Evolutionary conservation across 2,113 vertebrate species (phyloP), one percentile per base, ranked within the genome.

Genomic region (Equus quagga): DNA sequence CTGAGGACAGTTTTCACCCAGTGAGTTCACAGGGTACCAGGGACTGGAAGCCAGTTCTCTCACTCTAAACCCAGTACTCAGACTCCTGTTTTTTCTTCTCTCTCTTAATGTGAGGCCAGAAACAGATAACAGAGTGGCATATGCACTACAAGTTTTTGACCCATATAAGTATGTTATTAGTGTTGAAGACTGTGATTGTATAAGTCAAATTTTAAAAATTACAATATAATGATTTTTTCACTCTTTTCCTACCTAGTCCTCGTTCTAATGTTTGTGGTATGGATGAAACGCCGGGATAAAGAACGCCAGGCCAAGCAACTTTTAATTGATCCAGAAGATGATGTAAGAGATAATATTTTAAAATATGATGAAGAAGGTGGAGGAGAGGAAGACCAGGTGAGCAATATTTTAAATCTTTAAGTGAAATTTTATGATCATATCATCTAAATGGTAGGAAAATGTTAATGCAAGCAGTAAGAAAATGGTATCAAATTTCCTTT

Each of bases 281-380:
- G 99, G 99, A 99, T 99, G 99, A 99, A 99, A 96, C 99, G 99
- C 4, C 99, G 99, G 8, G 99, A 99, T 98, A 99, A 99, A 89
- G 99, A 99, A 78, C 99, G 99, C 18, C 99, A 99, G 97, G 99
- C 99, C 96, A 99, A 99, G 98, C 99, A 99, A 98, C 99, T 99
- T 82, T 98, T 99, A 93, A 99, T 99, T 54, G 99, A 99, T 97
- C 99, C 99, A 0, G 99, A 99, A 98, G 99, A 99, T 96, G 99
- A 99, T 72, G 99, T 99, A 82, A 98, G 99, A 94, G 99, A 99
- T 99, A 99, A 99, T 98, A 99, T 99, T 97, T 98, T 99, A 93
- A 99, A 99, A 98, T 99, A 99, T 0, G 99, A 99, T n/a, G 99
- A 99, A 98, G 99, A 99, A 99, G 99, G 99, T 51, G 99, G 99